phyloP scores from a whole-genome alignment of 2,113 vertebrate species.

The Zeus faber region DNA sequence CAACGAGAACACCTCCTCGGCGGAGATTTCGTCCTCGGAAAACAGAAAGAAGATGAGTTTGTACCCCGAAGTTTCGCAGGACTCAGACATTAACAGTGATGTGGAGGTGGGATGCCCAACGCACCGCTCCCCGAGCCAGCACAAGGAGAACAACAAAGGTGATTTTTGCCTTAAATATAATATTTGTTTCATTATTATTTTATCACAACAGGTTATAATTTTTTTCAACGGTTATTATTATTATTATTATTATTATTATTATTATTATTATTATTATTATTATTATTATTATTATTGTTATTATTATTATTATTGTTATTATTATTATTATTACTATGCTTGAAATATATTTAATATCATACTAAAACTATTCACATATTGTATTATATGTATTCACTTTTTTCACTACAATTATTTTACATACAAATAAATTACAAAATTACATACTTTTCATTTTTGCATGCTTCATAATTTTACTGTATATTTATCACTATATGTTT shows the following conservation, averaged over 20 bases:
- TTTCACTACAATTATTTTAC: no score
- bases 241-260: neutral
- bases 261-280: conserved; percentile 1
- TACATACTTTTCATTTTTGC: no score
- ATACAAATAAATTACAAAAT: no score
- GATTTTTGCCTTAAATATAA: conserved; percentile 21
- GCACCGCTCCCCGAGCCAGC: conserved; percentile 92
- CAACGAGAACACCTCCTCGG: conserved; percentile 82
- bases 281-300: neutral
- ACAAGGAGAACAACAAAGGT: conserved; percentile 99
- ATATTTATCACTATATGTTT: no score
- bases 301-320: neutral
- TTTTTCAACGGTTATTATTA: neutral
- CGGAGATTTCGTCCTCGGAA: conserved; percentile 88
- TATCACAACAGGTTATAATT: neutral
- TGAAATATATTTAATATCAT: neutral
- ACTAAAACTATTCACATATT: no score
- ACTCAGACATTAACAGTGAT: conserved; percentile 97
- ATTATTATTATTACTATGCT: neutral
- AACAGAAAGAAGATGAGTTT: conserved; percentile 92
- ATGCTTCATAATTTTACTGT: no score
- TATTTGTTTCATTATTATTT: neutral
- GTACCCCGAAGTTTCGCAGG: conserved; percentile 92
- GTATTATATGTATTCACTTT: no score
- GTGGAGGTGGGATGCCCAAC: conserved; percentile 97